These are phyloP conservation scores for Saturnia pavonia DNA, from an alignment of 2,888 invertebrate genomes.

Conservation along the genomic window DNA sequence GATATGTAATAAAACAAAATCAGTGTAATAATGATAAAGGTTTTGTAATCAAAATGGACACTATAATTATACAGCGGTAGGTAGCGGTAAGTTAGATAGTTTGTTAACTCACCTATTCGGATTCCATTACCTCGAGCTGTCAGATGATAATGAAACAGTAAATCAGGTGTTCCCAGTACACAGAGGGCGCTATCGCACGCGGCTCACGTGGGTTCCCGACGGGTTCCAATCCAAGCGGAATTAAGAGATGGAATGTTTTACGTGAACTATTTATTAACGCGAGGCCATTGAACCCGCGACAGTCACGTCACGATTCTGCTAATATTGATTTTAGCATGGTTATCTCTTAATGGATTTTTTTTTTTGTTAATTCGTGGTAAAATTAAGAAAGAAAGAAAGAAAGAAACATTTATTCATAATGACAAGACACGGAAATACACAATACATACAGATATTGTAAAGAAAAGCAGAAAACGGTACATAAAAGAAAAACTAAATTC, in stretches of 20 bases:
- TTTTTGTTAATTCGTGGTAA: no score
- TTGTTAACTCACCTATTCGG: slow-evolving; percentile 5
- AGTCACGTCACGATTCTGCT: background rate
- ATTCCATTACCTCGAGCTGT: slow-evolving; percentile 11
- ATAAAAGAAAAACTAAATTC: no score
- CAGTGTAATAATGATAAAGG: background rate
- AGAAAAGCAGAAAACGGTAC: no score
- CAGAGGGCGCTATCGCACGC: background rate
- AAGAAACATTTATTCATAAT: no score
- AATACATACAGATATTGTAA: no score
- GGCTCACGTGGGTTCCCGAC: slow-evolving; percentile 6
- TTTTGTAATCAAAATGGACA: background rate
- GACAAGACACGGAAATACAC: no score
- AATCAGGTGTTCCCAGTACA: slow-evolving; percentile 13
- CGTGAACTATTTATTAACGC: slow-evolving; percentile 16
- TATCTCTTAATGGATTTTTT: background rate
- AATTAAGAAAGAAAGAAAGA: no score
- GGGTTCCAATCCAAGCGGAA: slow-evolving; percentile 9
- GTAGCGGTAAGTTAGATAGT: background rate
- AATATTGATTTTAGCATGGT: background rate
- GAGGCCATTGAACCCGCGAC: background rate
- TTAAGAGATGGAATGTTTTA: slow-evolving; percentile 16
- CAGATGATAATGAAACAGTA: slow-evolving; percentile 11
- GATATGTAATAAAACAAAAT: no score
- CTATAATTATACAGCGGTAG: background rate